A percentile compares a stretch with the other conserved stretches of the same genome.
Conservation (phyloP, 2,113 vertebrate genomes). For the Terrapene triunguis region DNA sequence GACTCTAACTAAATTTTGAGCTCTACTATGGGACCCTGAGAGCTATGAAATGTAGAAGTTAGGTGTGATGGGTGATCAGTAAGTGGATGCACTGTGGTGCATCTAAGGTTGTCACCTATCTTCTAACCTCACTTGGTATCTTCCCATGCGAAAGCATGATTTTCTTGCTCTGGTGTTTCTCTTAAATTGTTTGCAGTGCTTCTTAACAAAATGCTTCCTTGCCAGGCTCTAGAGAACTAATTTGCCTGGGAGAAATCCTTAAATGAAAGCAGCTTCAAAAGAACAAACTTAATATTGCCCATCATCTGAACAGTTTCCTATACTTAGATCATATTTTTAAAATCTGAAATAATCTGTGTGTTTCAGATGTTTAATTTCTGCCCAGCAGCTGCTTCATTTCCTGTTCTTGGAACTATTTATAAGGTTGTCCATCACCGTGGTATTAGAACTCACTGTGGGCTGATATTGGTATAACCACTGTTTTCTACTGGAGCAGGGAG, state of each 20-base stretch:
- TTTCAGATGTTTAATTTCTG: not conserved
- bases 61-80: not conserved
- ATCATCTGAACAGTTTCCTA: not conserved
- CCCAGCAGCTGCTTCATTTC: not conserved
- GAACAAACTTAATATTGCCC: not conserved
- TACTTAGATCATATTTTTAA: not conserved
- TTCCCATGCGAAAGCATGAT: not conserved
- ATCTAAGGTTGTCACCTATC: not conserved
- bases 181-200: not conserved
- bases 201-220: not conserved
- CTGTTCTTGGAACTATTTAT: not conserved
- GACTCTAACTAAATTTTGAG: not conserved
- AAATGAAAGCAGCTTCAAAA: not conserved
- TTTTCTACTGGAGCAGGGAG: not conserved
- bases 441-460: not conserved
- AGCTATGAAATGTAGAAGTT: not conserved
- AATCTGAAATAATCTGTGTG: not conserved
- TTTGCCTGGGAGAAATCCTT: not conserved
- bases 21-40: not conserved
- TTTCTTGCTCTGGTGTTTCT: not conserved
- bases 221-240: not conserved
- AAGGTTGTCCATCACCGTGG: not conserved
- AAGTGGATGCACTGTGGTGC: not conserved
- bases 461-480: not conserved
- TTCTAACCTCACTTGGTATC: not conserved